Base-by-base conservation (phyloP, 2,797 vertebrate genomes). In the Paguma larvata region DNA sequence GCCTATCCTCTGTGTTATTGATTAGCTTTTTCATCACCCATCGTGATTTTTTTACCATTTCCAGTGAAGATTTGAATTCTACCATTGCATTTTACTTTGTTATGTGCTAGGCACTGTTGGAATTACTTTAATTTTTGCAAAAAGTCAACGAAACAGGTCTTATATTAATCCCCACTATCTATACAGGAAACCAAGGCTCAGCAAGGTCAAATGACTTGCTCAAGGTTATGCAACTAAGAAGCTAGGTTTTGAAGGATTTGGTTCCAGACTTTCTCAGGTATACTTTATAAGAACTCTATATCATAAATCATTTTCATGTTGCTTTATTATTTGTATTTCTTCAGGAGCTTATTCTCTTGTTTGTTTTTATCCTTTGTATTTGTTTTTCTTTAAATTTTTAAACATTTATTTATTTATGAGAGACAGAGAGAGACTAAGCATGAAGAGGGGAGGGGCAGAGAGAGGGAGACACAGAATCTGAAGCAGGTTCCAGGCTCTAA, bases 311-410 rank as follows among this genome's bases (percentile, higher is more conserved):
- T 59, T 75, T 68, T 85, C 86, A 85, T 19, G 23, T 89, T 77
- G 46, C 79, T 77, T n/a, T 46, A 56, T 84, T 84, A 46, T 46
- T 46, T 68, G 27, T 34, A 65, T 94, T 82, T 93, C 44, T 94
- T 89, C 21, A 73, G 65, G 27, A 65, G 27, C 53, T 53, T 23
- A 56, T 73, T 67, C 78, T 88, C n/a, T 75, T 56, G n/a, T 30
- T 30, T 73, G 11, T n/a, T 85, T 84, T 48, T 62, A 27, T 62
- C 46, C 15, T 85, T 85, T 41, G 2, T 82, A 75, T 75, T 44
- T 88, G 27, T 72, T n/a, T 15, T 65, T 59, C 48, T 68, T 63
- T 30, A 63, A 27, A 5, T 63, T 27, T 62, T 63, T 63, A 30
- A 63, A 63, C 25, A 14, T 63, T 30, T 63, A 56, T 56, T 8